Evolutionary conservation across 2,888 invertebrate genomes (phyloP).

Genomic region (Elegia similella): DNA sequence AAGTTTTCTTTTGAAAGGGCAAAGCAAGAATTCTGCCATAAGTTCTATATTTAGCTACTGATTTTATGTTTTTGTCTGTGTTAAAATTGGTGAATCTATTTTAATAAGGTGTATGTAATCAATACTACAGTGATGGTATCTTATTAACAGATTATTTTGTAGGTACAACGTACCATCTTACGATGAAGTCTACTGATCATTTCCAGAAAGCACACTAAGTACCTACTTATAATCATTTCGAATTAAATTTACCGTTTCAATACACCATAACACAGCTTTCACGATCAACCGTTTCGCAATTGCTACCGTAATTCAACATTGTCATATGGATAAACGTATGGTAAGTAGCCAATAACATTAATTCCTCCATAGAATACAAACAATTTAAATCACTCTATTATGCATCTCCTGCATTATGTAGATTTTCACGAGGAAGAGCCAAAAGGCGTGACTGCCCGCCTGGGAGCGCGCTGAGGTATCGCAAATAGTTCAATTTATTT

Average conservation of each 20-base stretch:
- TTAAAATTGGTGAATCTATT: too few relatives aligned
- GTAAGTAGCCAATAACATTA: constrained; percentile 18
- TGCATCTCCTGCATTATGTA: constrained; percentile 61
- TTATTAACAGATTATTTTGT: too few relatives aligned
- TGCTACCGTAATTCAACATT: constrained; percentile 1
- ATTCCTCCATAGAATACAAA: constrained; percentile 21
- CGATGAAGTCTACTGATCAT: too few relatives aligned
- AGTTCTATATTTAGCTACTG: too few relatives aligned
- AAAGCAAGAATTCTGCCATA: too few relatives aligned
- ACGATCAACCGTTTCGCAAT: constrained; percentile 3
- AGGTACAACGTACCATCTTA: too few relatives aligned
- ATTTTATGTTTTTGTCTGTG: too few relatives aligned
- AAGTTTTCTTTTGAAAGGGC: too few relatives aligned
- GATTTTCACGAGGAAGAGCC: constrained; percentile 54
- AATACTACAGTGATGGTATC: too few relatives aligned
- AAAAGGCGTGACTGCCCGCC: constrained; percentile 63
- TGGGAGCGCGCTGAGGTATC: constrained; percentile 49
- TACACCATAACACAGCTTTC: neutral
- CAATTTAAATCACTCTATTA: constrained; percentile 44
- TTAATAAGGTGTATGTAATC: too few relatives aligned
- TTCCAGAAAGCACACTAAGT: too few relatives aligned
- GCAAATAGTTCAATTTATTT: constrained; percentile 5
- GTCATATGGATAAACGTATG: constrained; percentile 11
- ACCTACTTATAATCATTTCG: too few relatives aligned
- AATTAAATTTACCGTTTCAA: neutral